These are phyloP conservation scores for Odontomyia ornata DNA, from an alignment of 2,888 invertebrate species.

Conservation along the genomic window DNA sequence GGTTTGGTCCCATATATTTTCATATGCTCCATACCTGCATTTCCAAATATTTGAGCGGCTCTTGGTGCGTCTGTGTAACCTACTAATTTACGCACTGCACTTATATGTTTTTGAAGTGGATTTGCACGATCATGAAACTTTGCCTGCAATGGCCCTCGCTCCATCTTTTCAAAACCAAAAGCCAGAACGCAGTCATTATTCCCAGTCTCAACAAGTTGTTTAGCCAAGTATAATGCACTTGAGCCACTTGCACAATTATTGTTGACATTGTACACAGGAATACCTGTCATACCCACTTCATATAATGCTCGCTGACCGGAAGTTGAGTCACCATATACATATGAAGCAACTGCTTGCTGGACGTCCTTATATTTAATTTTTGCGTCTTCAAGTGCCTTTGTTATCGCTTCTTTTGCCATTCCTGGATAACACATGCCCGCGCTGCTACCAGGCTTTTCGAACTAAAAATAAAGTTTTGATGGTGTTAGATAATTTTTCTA, in stretches of 20 bases:
- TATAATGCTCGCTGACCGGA: slow-evolving; percentile 95
- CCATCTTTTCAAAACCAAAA: slow-evolving; percentile 98
- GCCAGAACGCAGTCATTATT: slow-evolving; percentile 88
- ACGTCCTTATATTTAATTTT: slow-evolving; percentile 78
- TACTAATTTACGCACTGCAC: slow-evolving; percentile 82
- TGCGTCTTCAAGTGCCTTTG: slow-evolving; percentile 87
- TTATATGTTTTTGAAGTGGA: slow-evolving; percentile 88
- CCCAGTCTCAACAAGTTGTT: slow-evolving; percentile 91
- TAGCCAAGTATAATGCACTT: slow-evolving; percentile 87
- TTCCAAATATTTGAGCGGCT: slow-evolving; percentile 95
- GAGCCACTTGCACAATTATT: slow-evolving; percentile 99
- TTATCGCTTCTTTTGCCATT: slow-evolving; percentile 92
- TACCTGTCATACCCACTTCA: slow-evolving; percentile 93
- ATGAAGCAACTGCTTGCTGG: slow-evolving; percentile 91
- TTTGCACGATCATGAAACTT: slow-evolving; percentile 85
- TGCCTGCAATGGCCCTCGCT: slow-evolving; percentile 83
- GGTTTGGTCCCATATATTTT: slow-evolving; percentile 84
- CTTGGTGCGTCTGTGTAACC: slow-evolving; percentile 86
- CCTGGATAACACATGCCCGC: slow-evolving; percentile 91
- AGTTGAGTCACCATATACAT: slow-evolving; percentile 95
- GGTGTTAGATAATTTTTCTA: too few species aligned
- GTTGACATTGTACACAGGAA: slow-evolving; percentile 97
- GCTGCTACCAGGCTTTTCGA: slow-evolving; percentile 89
- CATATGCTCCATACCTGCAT: slow-evolving; percentile 93
- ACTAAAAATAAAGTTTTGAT: too few species aligned